A percentile compares a stretch with the other conserved stretches of the same genome.
Evolutionary conservation across 2,113 vertebrate genomes (phyloP).

Genomic region (Phalacrocorax brasilianus): DNA sequence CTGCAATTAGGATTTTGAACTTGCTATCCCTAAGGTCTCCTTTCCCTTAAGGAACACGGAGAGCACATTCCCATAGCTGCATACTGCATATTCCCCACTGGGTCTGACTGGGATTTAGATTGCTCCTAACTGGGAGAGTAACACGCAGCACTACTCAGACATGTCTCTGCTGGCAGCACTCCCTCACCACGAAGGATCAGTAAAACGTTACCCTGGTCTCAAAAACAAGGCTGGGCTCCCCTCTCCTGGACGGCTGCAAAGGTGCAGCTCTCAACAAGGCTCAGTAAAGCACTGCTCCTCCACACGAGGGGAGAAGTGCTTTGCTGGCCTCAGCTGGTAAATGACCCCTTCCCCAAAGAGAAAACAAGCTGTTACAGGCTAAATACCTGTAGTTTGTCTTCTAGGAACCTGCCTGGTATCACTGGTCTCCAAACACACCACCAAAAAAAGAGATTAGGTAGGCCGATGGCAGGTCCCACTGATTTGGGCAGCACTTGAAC

Average conservation of each 20-base stretch:
- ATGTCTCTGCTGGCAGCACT: background rate
- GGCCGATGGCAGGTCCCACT: background rate
- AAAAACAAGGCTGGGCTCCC: conserved; percentile 47
- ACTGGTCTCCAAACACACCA: background rate
- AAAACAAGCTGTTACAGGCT: background rate
- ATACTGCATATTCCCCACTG: background rate
- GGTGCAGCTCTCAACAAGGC: conserved; percentile 17
- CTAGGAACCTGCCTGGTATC: background rate
- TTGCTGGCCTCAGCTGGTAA: background rate
- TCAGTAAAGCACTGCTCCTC: background rate
- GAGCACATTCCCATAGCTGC: background rate
- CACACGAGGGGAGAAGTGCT: background rate
- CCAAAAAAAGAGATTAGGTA: background rate
- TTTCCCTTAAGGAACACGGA: background rate
- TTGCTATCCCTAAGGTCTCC: background rate
- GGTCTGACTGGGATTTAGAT: background rate
- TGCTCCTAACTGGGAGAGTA: background rate
- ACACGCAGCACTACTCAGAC: background rate
- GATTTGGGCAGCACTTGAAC: background rate
- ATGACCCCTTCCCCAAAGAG: background rate
- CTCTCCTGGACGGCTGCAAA: conserved; percentile 51
- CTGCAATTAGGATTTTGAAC: background rate
- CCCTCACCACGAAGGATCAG: background rate
- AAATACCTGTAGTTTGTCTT: background rate
- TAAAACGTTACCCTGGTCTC: background rate